Conservation (phyloP, 1,140 invertebrate species). For the Bombus consobrinus region DNA sequence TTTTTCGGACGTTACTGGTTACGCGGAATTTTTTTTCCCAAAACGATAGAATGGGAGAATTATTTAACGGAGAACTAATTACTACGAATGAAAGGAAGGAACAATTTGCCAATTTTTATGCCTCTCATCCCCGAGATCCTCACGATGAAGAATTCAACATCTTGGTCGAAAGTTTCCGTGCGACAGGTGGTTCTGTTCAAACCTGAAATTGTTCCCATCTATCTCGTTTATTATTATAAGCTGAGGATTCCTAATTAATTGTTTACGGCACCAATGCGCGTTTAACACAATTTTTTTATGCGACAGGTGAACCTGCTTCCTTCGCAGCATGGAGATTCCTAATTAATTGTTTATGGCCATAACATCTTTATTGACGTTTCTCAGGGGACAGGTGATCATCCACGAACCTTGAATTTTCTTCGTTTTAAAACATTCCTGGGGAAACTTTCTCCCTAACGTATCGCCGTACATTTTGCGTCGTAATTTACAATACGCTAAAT, state of each 20-base stretch:
- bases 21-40: background rate
- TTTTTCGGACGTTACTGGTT: background rate
- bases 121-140: background rate
- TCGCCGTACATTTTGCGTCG: background rate
- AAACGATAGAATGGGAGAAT: too few species aligned
- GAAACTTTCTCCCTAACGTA: background rate
- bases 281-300: background rate
- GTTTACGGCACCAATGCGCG: background rate
- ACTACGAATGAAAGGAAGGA: too few species aligned
- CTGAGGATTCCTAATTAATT: constrained; percentile 25
- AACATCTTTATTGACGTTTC: constrained; percentile 31
- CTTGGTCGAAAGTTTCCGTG: background rate
- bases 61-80: too few species aligned
- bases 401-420: background rate
- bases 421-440: background rate
- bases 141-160: background rate
- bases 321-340: background rate
- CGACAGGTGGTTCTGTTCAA: constrained; percentile 9
- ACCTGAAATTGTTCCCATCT: background rate
- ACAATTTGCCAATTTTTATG: background rate
- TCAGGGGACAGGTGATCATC: constrained; percentile 1
- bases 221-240: background rate
- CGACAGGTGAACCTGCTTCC: constrained; percentile 13
- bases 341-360: constrained; percentile 8
- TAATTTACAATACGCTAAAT: background rate